Evolutionary conservation across 2,113 vertebrate species (phyloP).

Genomic region (Erpornis zantholeuca): DNA sequence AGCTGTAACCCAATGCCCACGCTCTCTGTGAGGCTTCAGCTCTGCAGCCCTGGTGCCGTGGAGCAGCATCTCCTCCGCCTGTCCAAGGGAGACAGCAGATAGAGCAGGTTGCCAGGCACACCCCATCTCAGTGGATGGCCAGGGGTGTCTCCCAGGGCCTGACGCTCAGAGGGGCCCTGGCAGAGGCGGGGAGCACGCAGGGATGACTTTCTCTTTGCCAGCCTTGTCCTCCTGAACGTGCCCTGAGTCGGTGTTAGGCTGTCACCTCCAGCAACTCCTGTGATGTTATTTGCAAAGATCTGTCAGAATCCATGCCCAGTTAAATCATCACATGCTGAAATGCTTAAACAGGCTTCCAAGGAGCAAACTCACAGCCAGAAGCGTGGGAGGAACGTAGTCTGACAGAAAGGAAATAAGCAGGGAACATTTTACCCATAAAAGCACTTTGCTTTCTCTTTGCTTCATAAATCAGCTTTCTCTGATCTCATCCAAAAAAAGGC

Average conservation of each 20-base stretch:
- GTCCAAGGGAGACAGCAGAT: not conserved
- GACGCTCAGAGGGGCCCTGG: not conserved
- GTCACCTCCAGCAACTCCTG: constrained; percentile 53
- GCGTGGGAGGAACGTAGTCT: constrained; percentile 63
- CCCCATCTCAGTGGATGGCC: fast-evolving
- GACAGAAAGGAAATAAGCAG: constrained; percentile 67
- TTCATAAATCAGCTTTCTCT: constrained; percentile 66
- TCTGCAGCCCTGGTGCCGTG: not conserved
- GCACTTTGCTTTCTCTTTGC: constrained; percentile 63
- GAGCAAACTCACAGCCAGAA: constrained; percentile 46
- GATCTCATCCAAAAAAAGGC: constrained; percentile 65
- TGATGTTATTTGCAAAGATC: constrained; percentile 45
- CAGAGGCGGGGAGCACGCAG: not conserved
- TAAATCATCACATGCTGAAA: constrained; percentile 64
- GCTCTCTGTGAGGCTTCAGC: not conserved
- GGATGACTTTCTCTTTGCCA: not conserved
- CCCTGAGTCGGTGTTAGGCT: not conserved
- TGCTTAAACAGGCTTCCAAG: constrained; percentile 52
- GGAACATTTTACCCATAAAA: constrained; percentile 70
- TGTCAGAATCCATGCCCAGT: constrained; percentile 44
- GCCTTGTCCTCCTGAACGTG: not conserved
- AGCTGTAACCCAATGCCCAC: not conserved
- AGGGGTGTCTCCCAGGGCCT: not conserved
- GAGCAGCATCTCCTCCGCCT: not conserved
- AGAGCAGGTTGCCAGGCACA: not conserved